Base-by-base conservation (phyloP, 2,113 vertebrate species). In the Psettodes erumei region DNA sequence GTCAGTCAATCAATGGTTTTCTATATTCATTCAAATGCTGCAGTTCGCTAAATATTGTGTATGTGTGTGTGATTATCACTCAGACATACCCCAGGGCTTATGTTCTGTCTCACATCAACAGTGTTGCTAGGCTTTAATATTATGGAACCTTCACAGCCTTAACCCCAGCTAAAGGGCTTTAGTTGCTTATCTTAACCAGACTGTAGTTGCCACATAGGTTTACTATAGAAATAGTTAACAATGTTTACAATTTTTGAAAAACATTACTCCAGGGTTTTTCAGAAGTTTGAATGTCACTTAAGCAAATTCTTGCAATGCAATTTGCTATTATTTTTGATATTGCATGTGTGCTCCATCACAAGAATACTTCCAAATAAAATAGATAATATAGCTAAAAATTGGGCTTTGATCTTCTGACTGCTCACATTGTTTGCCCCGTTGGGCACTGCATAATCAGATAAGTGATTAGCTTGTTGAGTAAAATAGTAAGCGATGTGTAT, bases 61-160 rank as follows among this genome's bases (percentile, higher is more conserved):
- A n/a, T n/a, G n/a, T n/a, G n/a, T n/a, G n/a, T n/a, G n/a, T n/a
- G n/a, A n/a, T n/a, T n/a, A n/a, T n/a, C n/a, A n/a, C n/a, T n/a
- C n/a, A n/a, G n/a, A n/a, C n/a, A n/a, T n/a, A n/a, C n/a, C n/a
- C n/a, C n/a, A n/a, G n/a, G n/a, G n/a, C n/a, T n/a, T n/a, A n/a
- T n/a, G n/a, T n/a, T n/a, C n/a, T n/a, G 4, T 21, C 47, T 48
- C 18, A 13, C 65, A 83, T 83, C 27, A 79, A 66, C 32, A 42
- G 66, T 75, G 65, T 8, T 25, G 32, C 60, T 50, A 7, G 60
- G 38, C 18, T 35, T 38, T 62, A 58, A 73, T 25, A 56, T 75
- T 60, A 66, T 71, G 65, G 61, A 75, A 66, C 7, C 38, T 42
- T 55, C 12, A 32, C 60, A 51, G 32, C 27, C 33, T 15, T 1